Evolutionary conservation across 2,797 vertebrate genomes (phyloP).

Genomic region (Gallinago stenura): DNA sequence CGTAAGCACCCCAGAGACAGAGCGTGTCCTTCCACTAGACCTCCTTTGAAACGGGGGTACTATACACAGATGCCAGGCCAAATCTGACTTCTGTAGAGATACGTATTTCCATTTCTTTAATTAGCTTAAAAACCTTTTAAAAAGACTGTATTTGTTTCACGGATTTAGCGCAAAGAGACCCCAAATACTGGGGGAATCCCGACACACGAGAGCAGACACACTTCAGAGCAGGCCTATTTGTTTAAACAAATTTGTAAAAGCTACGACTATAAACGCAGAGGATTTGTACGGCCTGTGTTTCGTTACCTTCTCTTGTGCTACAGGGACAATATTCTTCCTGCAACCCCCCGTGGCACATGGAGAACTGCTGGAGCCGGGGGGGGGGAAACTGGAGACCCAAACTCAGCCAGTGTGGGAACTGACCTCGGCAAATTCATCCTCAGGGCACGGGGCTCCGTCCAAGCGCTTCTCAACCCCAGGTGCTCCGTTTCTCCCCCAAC

Average conservation of each 20-base stretch:
- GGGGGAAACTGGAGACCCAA: neutral
- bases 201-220: accelerated
- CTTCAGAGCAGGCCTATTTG: neutral
- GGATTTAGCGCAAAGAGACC: neutral
- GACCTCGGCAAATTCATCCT: neutral
- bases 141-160: accelerated
- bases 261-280: neutral
- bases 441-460: neutral
- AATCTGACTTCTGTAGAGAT: neutral
- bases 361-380: neutral
- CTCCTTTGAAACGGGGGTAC: neutral
- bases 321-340: neutral
- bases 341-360: neutral
- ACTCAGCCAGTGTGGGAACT: accelerated
- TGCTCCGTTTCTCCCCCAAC: neutral
- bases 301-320: neutral
- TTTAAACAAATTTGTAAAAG: neutral
- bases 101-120: neutral
- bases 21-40: neutral
- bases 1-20: constrained; percentile 22
- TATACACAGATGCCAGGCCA: neutral
- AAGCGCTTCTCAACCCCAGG: neutral
- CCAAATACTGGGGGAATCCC: neutral
- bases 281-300: neutral
- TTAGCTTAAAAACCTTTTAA: neutral